phyloP scores from a whole-genome alignment of 1,140 invertebrate species.

The Nomia melanderi region DNA sequence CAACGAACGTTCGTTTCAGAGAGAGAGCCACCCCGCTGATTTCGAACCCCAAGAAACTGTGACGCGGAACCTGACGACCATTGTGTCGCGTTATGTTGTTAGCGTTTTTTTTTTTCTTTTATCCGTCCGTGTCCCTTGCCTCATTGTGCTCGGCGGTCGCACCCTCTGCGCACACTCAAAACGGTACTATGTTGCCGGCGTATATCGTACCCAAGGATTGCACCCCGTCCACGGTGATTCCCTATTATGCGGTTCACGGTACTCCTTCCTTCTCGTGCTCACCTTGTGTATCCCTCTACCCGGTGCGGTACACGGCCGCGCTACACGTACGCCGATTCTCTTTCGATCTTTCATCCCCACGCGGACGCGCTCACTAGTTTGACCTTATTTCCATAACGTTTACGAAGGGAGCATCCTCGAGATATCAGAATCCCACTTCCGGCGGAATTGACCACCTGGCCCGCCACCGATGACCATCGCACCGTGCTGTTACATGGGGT shows the following conservation, averaged over 20 bases:
- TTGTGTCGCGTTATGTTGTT: conserved; percentile 64
- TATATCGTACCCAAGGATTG: conserved; percentile 32
- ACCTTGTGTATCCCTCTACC: conserved; percentile 41
- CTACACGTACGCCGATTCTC: not conserved
- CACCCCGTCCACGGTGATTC: conserved; percentile 51
- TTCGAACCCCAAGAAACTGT: conserved; percentile 58
- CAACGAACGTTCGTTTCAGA: conserved; percentile 14
- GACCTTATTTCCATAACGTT: conserved; percentile 74
- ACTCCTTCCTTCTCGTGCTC: not conserved
- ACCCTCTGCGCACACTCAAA: conserved; percentile 46
- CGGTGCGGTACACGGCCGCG: not conserved
- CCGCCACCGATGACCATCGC: conserved; percentile 57
- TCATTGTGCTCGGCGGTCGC: conserved; percentile 38
- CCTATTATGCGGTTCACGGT: conserved; percentile 59
- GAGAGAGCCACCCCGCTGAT: conserved; percentile 54
- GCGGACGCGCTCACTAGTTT: conserved; percentile 57
- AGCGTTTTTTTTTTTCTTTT: conserved; percentile 48
- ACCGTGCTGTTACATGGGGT: conserved; percentile 56
- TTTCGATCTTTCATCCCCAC: conserved; percentile 38
- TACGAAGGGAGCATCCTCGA: conserved; percentile 42
- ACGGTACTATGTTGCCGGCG: conserved; percentile 19
- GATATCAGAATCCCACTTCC: conserved; percentile 74
- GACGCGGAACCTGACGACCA: conserved; percentile 39
- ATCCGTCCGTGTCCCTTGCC: conserved; percentile 13
- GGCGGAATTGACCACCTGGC: conserved; percentile 68